Percentiles rank a stretch among this genome's conserved stretches.
phyloP scores from a whole-genome alignment of 2,797 vertebrate species.

The Sebastes vulpes region DNA sequence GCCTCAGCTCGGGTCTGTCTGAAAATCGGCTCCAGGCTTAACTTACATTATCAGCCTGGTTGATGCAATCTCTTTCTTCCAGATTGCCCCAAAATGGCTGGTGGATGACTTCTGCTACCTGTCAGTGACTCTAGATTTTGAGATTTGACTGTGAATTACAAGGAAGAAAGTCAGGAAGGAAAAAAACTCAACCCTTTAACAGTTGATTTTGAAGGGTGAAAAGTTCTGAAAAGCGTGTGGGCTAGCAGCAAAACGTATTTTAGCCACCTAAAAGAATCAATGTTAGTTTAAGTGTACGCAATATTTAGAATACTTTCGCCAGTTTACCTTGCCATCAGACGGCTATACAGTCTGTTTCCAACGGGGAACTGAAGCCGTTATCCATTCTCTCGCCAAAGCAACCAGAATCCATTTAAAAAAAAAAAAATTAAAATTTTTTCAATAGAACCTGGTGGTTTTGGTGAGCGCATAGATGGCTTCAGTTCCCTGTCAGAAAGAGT shows the following conservation, averaged over 20 bases:
- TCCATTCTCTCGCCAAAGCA: neutral
- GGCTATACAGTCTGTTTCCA: neutral
- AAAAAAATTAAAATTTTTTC: no score
- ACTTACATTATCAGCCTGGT: constrained; percentile 69
- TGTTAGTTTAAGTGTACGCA: neutral
- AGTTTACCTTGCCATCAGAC: no score
- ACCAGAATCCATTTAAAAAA: neutral
- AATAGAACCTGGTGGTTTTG: no score
- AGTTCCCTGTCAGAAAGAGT: no score
- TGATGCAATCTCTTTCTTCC: constrained; percentile 76
- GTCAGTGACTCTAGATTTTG: constrained; percentile 46
- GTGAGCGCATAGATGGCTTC: no score
- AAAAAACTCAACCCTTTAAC: neutral
- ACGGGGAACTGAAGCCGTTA: neutral
- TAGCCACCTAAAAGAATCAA: neutral
- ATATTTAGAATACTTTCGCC: neutral
- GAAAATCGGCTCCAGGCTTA: constrained; percentile 61
- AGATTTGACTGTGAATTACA: constrained; percentile 59
- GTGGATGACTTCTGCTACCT: constrained; percentile 43
- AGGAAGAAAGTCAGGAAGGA: neutral
- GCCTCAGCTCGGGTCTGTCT: constrained; percentile 41
- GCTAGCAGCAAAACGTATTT: neutral
- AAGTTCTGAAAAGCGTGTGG: neutral
- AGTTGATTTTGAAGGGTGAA: constrained; percentile 1
- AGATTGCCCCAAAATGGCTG: constrained; percentile 57